phyloP scores from a whole-genome alignment of 2,113 vertebrate species.

The Stictonetta naevosa region DNA sequence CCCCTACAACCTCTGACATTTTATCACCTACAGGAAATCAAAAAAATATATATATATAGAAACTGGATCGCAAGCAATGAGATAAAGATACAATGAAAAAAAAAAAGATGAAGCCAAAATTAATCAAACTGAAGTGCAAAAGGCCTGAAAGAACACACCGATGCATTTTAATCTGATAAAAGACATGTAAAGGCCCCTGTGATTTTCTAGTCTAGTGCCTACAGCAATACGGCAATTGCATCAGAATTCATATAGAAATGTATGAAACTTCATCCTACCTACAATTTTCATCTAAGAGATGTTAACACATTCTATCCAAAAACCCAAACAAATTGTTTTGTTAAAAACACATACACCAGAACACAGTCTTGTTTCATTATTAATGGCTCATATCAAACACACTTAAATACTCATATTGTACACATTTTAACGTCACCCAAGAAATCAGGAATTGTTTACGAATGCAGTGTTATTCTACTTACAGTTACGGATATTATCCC shows the following conservation, averaged over 20 bases:
- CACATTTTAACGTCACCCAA: not conserved
- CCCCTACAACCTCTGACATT: not conserved
- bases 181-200: not conserved
- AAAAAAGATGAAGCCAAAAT: not conserved
- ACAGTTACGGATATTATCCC: conserved; percentile 90
- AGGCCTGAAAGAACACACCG: not conserved
- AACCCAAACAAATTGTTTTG: not conserved
- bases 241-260: not conserved
- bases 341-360: not conserved
- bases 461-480: conserved; percentile 62
- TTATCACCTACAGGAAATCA: not conserved
- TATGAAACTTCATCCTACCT: not conserved
- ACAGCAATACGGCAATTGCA: not conserved
- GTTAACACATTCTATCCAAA: not conserved
- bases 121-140: not conserved
- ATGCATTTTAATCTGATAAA: not conserved
- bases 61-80: not conserved
- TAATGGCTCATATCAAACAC: not conserved
- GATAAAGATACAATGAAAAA: not conserved
- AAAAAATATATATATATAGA: not conserved
- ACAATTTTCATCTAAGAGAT: not conserved
- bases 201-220: conserved; percentile 2
- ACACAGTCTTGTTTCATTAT: not conserved
- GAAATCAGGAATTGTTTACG: not conserved
- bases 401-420: not conserved